These are phyloP conservation scores for Budorcas taxicolor DNA, from an alignment of 2,113 vertebrate species.

Conservation along the genomic window DNA sequence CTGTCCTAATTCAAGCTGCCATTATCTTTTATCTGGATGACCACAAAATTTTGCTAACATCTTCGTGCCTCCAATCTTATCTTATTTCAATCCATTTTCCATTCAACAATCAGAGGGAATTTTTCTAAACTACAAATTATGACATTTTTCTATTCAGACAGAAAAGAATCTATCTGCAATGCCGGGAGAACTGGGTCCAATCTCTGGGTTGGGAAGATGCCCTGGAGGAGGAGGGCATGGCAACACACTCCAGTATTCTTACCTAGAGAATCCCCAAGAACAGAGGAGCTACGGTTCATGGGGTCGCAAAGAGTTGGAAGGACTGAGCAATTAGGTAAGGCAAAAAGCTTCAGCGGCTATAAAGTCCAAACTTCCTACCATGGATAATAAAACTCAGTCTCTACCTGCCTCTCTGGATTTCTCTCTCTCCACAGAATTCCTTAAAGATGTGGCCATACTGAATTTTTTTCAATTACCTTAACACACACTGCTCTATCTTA, in stretches of 20 bases:
- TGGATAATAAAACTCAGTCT: neutral
- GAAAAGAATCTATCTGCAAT: neutral
- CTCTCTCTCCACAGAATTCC: neutral
- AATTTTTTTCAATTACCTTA: neutral
- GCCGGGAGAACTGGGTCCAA: neutral
- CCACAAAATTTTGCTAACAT: neutral
- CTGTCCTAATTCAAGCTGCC: neutral
- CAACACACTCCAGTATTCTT: neutral
- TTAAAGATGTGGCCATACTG: neutral
- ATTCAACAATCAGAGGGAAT: neutral
- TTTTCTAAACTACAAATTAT: neutral
- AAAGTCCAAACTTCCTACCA: neutral
- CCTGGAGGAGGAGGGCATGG: neutral
- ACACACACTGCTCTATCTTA: neutral
- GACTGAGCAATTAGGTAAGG: neutral
- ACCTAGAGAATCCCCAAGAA: neutral
- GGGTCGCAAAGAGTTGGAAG: neutral
- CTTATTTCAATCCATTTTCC: constrained; percentile 7
- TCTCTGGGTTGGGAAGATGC: neutral
- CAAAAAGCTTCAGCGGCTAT: neutral
- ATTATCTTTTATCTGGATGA: neutral
- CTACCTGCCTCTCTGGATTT: neutral
- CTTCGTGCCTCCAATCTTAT: neutral
- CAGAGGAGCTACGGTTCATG: neutral
- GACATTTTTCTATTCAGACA: neutral